phyloP scores from a whole-genome alignment of 2,888 invertebrate genomes.

The Reticulitermes lucifugus region DNA sequence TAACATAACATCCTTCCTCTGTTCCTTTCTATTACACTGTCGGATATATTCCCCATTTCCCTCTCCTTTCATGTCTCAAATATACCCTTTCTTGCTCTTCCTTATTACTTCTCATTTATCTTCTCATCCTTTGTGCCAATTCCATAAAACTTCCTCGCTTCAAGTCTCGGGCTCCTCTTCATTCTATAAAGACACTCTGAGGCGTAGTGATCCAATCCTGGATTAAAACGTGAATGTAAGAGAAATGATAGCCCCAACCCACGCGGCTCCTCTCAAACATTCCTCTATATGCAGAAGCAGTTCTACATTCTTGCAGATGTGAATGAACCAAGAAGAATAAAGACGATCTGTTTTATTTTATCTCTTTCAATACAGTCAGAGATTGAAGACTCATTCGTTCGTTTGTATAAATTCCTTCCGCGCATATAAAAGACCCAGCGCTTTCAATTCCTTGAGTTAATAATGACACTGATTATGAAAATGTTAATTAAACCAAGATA shows the following conservation, averaged over 20 bases:
- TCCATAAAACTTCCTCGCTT: constrained; percentile 28
- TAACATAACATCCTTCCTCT: background rate
- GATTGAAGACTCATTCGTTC: constrained; percentile 14
- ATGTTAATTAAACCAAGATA: background rate
- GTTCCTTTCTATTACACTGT: background rate
- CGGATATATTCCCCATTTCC: too few species aligned
- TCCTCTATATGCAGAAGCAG: background rate
- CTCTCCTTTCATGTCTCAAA: background rate
- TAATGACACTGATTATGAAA: background rate
- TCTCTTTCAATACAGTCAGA: background rate
- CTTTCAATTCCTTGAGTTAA: constrained; percentile 12
- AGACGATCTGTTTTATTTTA: constrained; percentile 10
- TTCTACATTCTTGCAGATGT: background rate
- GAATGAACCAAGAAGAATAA: background rate
- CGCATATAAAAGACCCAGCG: background rate
- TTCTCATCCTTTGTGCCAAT: constrained; percentile 12
- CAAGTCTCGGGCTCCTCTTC: background rate
- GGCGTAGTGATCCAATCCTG: background rate
- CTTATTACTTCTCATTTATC: constrained; percentile 23
- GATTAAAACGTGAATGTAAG: constrained; percentile 22
- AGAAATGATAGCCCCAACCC: background rate
- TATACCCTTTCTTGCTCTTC: constrained; percentile 16
- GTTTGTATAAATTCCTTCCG: constrained; percentile 9
- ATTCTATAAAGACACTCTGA: constrained; percentile 17
- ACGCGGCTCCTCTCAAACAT: background rate